Evolutionary conservation across 2,888 invertebrate genomes (phyloP).

Genomic region (Platycnemis pennipes): DNA sequence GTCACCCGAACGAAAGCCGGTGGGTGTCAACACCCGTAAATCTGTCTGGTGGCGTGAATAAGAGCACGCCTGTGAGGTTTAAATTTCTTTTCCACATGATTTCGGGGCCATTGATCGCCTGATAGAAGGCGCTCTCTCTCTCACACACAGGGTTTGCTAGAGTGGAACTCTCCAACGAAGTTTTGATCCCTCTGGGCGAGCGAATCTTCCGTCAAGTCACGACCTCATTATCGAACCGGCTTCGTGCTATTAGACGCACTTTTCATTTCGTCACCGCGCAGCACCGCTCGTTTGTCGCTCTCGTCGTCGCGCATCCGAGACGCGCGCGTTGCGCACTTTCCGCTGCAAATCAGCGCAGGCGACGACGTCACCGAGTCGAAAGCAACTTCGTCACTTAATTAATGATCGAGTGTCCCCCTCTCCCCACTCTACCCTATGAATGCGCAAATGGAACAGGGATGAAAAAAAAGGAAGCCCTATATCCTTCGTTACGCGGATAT

Average conservation of each 20-base stretch:
- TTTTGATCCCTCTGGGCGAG: neutral
- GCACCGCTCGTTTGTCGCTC: neutral
- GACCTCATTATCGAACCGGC: constrained; percentile 28
- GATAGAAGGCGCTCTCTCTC: neutral
- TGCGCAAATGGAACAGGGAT: neutral
- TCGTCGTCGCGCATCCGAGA: neutral
- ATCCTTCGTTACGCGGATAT: neutral
- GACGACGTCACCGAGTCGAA: neutral
- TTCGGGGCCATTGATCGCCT: neutral
- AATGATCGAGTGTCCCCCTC: neutral
- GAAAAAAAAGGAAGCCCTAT: neutral
- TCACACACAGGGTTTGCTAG: neutral
- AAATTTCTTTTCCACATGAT: neutral
- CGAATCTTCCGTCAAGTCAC: neutral
- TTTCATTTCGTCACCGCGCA: neutral
- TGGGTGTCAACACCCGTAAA: neutral
- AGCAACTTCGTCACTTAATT: neutral
- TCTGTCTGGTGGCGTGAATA: neutral
- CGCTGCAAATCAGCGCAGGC: neutral
- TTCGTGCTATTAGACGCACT: neutral
- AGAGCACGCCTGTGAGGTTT: neutral
- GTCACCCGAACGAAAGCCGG: neutral
- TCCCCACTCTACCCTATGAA: neutral
- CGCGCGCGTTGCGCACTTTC: neutral
- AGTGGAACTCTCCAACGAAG: neutral